Base-by-base conservation (phyloP, 2,113 vertebrate genomes). In the Papio anubis region DNA sequence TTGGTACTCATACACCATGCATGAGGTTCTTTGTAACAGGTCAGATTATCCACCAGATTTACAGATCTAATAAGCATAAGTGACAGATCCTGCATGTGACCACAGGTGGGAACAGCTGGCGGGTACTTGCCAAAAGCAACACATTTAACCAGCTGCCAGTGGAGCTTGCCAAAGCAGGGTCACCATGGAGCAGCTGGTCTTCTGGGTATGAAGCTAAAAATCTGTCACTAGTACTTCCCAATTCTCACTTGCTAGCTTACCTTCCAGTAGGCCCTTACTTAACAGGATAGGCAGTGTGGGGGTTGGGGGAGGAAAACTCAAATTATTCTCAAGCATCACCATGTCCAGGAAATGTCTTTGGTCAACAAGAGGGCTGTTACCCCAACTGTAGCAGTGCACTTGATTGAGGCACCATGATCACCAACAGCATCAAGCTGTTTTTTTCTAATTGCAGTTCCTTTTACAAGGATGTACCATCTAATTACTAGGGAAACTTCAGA, bases 61-160 rank as follows among this genome's bases (percentile, higher is more conserved):
- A 96, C 72, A 86, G 81, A 88, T 97, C 93, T 79, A 96, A 97
- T 96, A 97, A 97, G 70, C 83, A 79, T 96, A 82, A 94, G 81
- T 97, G 97, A 95, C 88, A 97, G 95, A 85, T 50, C 92, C 81
- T 93, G 72, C 97, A 50, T 88, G 68, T 92, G 96, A 97, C 96
- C 95, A 97, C 97, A 98, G 93, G 97, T 97, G 95, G 96, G 92
- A 96, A 97, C 97, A 96, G 96, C 98, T 97, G 97, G 95, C 75
- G 80, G 92, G 78, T 82, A 90, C 94, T 93, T 97, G 92, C 97
- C 94, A 97, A 98, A 76, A 94, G 72, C 94, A 96, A 97, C 92
- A 94, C 84, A 95, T 90, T 97, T 97, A 96, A 55, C 84, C 96
- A 97, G 95, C 95, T 97, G 96, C 96, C 88, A 80, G 90, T n/a